phyloP scores from a whole-genome alignment of 2,113 vertebrate species.

The Neodon shergylaensis region DNA sequence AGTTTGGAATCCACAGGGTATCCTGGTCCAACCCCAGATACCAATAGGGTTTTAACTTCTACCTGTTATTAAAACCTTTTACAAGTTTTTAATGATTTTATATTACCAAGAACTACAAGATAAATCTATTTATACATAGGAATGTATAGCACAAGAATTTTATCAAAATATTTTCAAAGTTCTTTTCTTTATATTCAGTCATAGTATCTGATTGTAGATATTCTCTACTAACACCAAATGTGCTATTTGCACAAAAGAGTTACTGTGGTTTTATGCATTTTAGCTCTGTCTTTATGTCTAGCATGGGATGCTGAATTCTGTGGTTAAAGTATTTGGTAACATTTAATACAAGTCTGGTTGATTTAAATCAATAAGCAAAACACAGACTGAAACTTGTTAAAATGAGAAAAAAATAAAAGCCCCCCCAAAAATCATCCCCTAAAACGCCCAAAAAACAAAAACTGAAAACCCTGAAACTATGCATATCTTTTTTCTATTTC shows the following conservation, averaged over 20 bases:
- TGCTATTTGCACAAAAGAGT: conserved; percentile 68
- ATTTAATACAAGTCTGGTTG: conserved; percentile 68
- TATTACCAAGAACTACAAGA: conserved; percentile 54
- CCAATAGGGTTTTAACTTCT: conserved; percentile 42
- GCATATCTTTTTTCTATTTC: conserved; percentile 77
- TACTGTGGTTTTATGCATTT: conserved; percentile 69
- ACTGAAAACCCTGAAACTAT: conserved; percentile 52
- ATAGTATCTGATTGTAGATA: conserved; percentile 67
- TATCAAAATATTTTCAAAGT: conserved; percentile 61
- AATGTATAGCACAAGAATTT: conserved; percentile 54
- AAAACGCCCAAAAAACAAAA: neutral
- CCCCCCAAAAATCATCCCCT: neutral
- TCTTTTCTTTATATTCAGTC: conserved; percentile 67
- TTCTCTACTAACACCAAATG: conserved; percentile 64
- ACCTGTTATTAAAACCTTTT: conserved; percentile 35
- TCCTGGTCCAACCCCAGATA: neutral
- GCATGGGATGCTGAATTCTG: conserved; percentile 73
- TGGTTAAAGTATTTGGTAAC: conserved; percentile 81
- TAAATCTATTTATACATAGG: conserved; percentile 53
- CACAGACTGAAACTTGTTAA: conserved; percentile 74
- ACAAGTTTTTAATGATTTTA: conserved; percentile 55
- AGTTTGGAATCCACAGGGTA: neutral
- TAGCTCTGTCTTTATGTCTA: conserved; percentile 79
- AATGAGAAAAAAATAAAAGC: conserved; percentile 4
- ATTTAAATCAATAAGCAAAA: conserved; percentile 79